Percentiles rank a stretch among this genome's conserved stretches.
Evolutionary conservation across 2,888 invertebrate species (phyloP).

Genomic region (Meloe dianella): DNA sequence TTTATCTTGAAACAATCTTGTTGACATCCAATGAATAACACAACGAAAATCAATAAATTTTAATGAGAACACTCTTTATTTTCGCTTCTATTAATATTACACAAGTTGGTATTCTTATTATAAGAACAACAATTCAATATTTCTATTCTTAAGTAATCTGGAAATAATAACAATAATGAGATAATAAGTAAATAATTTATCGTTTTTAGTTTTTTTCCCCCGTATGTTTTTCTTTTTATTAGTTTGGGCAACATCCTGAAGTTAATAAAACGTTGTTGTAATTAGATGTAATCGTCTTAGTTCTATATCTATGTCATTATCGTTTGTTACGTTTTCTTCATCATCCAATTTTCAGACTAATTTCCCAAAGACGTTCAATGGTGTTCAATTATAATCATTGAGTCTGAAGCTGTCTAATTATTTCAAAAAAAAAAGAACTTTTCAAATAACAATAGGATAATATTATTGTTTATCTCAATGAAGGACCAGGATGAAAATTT

Average conservation of each 20-base stretch:
- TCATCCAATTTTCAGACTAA: conserved; percentile 8
- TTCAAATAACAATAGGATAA: no score
- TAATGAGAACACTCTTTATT: not conserved
- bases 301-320: conserved; percentile 30
- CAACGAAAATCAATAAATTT: not conserved
- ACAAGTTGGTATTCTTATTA: not conserved
- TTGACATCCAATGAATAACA: not conserved
- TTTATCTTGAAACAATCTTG: not conserved
- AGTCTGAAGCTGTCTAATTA: not conserved
- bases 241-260: conserved; percentile 9
- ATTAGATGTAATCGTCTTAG: conserved; percentile 30
- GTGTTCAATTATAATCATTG: not conserved
- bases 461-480: no score
- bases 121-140: not conserved
- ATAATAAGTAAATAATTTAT: not conserved
- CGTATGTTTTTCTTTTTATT: not conserved
- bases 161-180: not conserved
- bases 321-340: conserved; percentile 21
- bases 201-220: not conserved
- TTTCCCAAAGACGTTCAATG: not conserved
- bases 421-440: not conserved
- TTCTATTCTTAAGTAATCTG: not conserved
- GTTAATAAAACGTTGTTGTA: conserved; percentile 29
- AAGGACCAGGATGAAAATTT: no score
- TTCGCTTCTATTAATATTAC: not conserved